These are phyloP conservation scores for Parazoanthus darwini DNA, from an alignment of 92 coral and sea anemone species.

Conservation along the genomic window DNA sequence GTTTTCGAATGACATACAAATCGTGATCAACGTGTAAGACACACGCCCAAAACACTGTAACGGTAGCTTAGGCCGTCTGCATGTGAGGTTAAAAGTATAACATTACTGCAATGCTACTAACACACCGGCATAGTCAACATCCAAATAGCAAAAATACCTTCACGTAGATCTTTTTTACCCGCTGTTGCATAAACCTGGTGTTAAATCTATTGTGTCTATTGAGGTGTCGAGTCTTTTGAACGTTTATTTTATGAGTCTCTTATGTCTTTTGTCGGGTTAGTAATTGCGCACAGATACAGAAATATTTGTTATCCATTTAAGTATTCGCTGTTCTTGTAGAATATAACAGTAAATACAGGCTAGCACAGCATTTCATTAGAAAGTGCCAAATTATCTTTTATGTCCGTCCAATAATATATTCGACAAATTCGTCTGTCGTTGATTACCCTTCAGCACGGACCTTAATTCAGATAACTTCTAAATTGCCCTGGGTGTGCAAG, in stretches of 20 bases:
- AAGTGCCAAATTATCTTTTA: background rate
- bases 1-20: too few relatives aligned
- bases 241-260: background rate
- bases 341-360: background rate
- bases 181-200: background rate
- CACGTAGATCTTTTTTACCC: background rate
- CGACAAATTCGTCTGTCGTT: background rate
- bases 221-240: background rate
- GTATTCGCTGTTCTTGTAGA: too few relatives aligned
- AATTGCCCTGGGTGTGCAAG: too few relatives aligned
- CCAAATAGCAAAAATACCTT: background rate
- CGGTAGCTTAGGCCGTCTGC: too few relatives aligned
- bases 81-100: too few relatives aligned
- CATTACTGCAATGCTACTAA: too few relatives aligned
- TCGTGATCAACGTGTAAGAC: too few relatives aligned
- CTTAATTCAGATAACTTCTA: too few relatives aligned
- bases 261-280: background rate
- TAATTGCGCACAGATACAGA: too few relatives aligned
- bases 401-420: background rate
- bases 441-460: background rate
- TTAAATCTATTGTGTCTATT: background rate
- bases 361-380: background rate
- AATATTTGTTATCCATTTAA: too few relatives aligned
- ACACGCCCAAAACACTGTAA: too few relatives aligned
- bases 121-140: background rate